Evolutionary conservation across 2,797 vertebrate genomes (phyloP).

Genomic region (Kryptolebias ocellatus): DNA sequence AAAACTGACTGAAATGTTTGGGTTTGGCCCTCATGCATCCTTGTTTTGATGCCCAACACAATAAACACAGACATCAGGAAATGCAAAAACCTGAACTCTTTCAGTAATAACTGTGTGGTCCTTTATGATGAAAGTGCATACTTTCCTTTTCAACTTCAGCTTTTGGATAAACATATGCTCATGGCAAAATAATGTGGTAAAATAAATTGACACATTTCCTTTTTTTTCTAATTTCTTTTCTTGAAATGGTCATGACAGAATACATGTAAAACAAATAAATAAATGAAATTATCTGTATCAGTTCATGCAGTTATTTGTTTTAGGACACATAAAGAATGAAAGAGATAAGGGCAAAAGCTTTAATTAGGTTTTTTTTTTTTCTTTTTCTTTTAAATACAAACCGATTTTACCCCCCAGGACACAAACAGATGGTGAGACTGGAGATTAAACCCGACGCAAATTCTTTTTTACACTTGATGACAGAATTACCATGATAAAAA

Average conservation of each 20-base stretch:
- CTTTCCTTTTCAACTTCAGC: constrained; percentile 35
- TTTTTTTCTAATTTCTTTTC: not conserved
- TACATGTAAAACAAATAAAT: not conserved
- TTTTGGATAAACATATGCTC: constrained; percentile 22
- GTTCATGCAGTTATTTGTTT: not conserved
- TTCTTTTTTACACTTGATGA: constrained; percentile 66
- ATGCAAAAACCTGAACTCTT: constrained; percentile 24
- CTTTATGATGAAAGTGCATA: constrained; percentile 30
- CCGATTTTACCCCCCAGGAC: not conserved
- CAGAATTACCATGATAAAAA: constrained; percentile 76
- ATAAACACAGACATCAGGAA: not conserved
- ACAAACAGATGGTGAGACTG: constrained; percentile 49
- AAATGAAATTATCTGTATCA: not conserved
- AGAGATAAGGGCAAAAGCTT: not conserved
- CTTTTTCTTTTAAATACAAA: not conserved
- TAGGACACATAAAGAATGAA: not conserved
- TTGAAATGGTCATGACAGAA: not conserved
- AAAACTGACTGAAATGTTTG: not conserved
- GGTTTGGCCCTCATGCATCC: not conserved
- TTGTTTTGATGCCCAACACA: not conserved
- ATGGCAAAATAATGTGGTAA: constrained; percentile 29
- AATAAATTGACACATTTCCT: constrained; percentile 31
- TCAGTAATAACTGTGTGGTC: constrained; percentile 46
- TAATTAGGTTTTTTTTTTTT: not conserved
- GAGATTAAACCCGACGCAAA: constrained; percentile 67